Evolutionary conservation across 23 tunicate species (phyloP).

Genomic region (Oikopleura albicans): DNA sequence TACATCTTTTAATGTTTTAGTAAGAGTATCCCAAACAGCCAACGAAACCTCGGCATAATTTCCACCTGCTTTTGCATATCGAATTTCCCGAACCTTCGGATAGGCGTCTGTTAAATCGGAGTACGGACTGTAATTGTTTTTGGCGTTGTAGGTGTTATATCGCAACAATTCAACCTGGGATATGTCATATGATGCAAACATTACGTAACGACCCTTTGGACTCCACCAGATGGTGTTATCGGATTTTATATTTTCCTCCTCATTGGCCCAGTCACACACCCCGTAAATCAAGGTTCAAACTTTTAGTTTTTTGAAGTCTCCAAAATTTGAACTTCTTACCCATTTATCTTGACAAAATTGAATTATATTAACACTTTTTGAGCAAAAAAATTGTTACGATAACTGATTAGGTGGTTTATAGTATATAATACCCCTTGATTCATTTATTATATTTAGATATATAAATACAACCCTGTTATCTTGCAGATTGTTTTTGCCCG

Average conservation of each 20-base stretch:
- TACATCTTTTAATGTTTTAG: neutral
- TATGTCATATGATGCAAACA: constrained; percentile 1
- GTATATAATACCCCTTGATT: too few species aligned
- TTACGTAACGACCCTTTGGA: neutral
- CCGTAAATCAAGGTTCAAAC: neutral
- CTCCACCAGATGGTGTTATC: neutral
- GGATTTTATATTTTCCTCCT: constrained; percentile 2
- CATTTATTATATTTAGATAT: too few species aligned
- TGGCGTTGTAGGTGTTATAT: neutral
- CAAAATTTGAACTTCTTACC: too few species aligned
- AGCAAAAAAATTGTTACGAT: too few species aligned
- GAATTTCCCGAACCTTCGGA: constrained; percentile 5
- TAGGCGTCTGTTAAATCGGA: neutral
- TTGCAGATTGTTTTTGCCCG: too few species aligned
- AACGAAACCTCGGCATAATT: neutral
- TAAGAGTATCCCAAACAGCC: neutral
- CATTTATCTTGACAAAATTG: too few species aligned
- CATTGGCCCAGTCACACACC: neutral
- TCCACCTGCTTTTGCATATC: neutral
- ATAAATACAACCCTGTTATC: too few species aligned
- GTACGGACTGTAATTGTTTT: neutral
- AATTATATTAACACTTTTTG: too few species aligned
- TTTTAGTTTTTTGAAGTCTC: too few species aligned
- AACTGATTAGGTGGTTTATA: too few species aligned
- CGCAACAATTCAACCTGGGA: neutral